Base-by-base conservation (phyloP, 1,140 invertebrate species). In the Tenebrio molitor region DNA sequence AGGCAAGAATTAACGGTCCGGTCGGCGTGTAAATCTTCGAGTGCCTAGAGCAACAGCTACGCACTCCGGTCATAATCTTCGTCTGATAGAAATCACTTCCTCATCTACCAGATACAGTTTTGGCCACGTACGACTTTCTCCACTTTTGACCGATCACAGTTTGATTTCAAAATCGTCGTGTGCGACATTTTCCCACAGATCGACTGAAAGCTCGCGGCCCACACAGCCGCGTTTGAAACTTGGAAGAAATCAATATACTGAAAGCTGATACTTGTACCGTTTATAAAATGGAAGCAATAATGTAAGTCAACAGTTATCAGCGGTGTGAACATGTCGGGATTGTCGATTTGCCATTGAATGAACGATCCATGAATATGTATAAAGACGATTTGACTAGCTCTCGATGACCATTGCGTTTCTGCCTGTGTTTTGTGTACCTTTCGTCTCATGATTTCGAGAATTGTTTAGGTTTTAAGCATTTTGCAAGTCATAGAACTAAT, bases 251-350 rank as follows among this genome's bases (percentile, higher is more conserved):
- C 74, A 76, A 76, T 74, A 65, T 65, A 72, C 69, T 70, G 72
- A 76, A 74, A 71, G 58, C 33, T 76, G 74, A 76, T 76, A 71
- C 74, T 71, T 63, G 72, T 76, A 71, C 58, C 53, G 68, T 71
- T 76, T 71, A 76, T 70, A 71, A 76, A 76, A 74, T 76, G 72
- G 68, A 67, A 73, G 72, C 72, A 73, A 73, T 74, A 74, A 71
- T 74, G 68, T 76, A 76, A 76, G 74, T 76, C 72, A 76, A 76
- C 72, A 75, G 71, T 63, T 69, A 69, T 75, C 66, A 66, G 16
- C 50, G 58, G 36, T 69, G 68, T 65, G 67, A 71, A 71, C 65
- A 69, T 68, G 42, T 41, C 53, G 46, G 65, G 50, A 58, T 58
- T 58, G 50, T 58, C 50, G 50, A 58, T 58, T 58, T 58, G 50